Evolutionary conservation across 2,888 invertebrate genomes (phyloP).

Genomic region (Orthosia gracilis): DNA sequence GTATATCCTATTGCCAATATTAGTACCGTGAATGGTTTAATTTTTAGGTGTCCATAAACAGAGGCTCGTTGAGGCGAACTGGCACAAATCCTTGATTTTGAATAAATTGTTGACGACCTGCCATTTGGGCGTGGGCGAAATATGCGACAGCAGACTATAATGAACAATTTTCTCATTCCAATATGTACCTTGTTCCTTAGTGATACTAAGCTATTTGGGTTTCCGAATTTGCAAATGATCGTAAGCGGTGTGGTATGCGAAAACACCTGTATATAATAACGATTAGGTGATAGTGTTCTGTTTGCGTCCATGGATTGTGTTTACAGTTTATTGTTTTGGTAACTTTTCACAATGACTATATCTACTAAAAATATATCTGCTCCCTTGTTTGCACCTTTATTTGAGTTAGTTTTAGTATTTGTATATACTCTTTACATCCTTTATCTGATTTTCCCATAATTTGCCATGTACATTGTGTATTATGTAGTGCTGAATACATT

Average conservation of each 20-base stretch:
- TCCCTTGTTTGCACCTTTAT: slow-evolving; percentile 4
- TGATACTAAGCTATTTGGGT: slow-evolving; percentile 72
- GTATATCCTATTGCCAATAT: slow-evolving; percentile 38
- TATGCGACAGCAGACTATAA: slow-evolving; percentile 77
- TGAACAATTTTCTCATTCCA: slow-evolving; percentile 74
- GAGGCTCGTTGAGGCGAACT: slow-evolving; percentile 72
- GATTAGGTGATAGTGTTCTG: slow-evolving; percentile 75
- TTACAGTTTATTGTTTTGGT: slow-evolving; percentile 29
- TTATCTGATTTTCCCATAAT: background rate
- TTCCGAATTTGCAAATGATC: slow-evolving; percentile 70
- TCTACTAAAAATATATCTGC: too few relatives aligned
- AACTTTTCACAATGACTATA: slow-evolving; percentile 31
- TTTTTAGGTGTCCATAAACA: slow-evolving; percentile 66
- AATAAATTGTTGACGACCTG: slow-evolving; percentile 84
- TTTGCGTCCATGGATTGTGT: slow-evolving; percentile 48
- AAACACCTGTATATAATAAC: slow-evolving; percentile 82
- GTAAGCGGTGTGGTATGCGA: slow-evolving; percentile 82
- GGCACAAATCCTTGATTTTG: slow-evolving; percentile 86
- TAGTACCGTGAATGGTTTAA: slow-evolving; percentile 66
- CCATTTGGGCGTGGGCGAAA: slow-evolving; percentile 85
- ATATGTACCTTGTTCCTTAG: slow-evolving; percentile 77
- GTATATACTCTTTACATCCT: background rate
- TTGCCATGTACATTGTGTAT: slow-evolving; percentile 1
- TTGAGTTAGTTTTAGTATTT: background rate
- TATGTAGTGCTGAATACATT: slow-evolving; percentile 44